Evolutionary conservation across 2,797 vertebrate species (phyloP).

Genomic region (Neopelma chrysocephalum): DNA sequence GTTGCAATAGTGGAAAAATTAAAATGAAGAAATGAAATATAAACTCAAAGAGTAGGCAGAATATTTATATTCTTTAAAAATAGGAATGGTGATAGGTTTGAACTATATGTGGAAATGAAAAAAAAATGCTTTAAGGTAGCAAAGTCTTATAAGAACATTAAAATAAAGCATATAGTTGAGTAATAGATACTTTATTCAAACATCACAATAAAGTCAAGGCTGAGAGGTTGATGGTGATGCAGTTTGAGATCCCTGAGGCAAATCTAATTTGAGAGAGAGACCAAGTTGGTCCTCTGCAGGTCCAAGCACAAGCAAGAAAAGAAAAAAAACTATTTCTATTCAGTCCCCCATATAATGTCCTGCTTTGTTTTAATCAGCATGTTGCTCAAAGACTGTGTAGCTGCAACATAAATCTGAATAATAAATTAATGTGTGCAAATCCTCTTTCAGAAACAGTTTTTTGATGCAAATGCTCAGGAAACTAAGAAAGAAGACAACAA

Average conservation of each 20-base stretch:
- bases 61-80: background rate
- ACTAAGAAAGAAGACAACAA: background rate
- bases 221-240: background rate
- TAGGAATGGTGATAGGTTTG: background rate
- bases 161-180: background rate
- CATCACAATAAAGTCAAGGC: background rate
- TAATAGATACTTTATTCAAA: background rate
- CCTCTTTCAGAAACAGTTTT: background rate
- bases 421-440: background rate
- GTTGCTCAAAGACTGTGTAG: background rate
- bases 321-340: background rate
- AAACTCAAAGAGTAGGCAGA: background rate
- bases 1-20: background rate
- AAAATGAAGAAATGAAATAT: background rate
- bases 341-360: fast-evolving
- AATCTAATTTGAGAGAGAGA: background rate
- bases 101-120: background rate
- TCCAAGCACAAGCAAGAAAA: background rate
- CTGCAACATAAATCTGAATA: background rate
- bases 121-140: background rate
- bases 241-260: background rate
- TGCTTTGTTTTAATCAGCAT: background rate
- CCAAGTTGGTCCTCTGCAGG: background rate
- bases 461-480: background rate
- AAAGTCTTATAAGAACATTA: background rate